phyloP scores from a whole-genome alignment of 2,797 vertebrate species.

The Artibeus lituratus region DNA sequence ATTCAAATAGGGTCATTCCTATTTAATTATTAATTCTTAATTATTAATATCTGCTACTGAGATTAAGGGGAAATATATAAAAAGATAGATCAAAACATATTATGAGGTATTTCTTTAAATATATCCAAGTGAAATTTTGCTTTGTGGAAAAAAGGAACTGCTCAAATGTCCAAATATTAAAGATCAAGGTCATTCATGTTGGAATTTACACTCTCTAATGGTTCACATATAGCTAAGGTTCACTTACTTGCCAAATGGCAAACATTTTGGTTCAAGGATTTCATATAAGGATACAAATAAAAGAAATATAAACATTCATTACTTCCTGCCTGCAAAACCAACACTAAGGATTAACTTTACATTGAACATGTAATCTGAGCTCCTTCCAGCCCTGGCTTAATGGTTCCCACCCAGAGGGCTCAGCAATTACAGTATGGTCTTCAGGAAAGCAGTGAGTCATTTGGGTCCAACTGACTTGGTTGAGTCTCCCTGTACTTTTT shows the following conservation, averaged over 20 bases:
- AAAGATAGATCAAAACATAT: background rate
- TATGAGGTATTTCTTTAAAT: background rate
- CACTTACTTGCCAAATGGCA: constrained; percentile 42
- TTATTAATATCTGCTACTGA: background rate
- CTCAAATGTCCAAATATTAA: constrained; percentile 40
- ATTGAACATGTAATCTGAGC: background rate
- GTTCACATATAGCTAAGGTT: constrained; percentile 8
- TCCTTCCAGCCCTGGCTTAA: background rate
- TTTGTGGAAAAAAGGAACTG: background rate
- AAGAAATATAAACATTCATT: background rate
- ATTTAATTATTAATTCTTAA: background rate
- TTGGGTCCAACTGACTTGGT: background rate
- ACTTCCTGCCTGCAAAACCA: background rate
- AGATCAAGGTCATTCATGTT: constrained; percentile 24
- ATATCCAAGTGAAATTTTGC: background rate
- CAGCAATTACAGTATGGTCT: too few relatives aligned
- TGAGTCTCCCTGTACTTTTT: background rate
- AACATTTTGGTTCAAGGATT: constrained; percentile 31
- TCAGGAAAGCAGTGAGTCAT: background rate
- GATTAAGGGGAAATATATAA: background rate
- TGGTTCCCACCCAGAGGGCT: background rate
- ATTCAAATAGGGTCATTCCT: background rate
- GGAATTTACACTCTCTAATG: constrained; percentile 13
- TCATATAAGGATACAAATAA: constrained; percentile 30
- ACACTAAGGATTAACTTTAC: background rate